phyloP scores from a whole-genome alignment of 1,140 invertebrate species.

The Anastrepha ludens region DNA sequence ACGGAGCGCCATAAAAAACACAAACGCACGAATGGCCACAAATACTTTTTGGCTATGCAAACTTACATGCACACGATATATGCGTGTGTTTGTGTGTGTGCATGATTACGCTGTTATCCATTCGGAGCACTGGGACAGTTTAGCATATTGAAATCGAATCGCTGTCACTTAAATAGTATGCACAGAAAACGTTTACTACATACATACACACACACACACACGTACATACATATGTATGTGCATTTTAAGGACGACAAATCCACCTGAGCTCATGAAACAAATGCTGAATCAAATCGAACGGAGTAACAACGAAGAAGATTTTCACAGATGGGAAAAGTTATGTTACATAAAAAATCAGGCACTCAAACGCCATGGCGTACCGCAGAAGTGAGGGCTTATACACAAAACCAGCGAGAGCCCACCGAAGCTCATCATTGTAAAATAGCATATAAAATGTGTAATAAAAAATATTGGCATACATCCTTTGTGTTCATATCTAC shows the following conservation, averaged over 20 bases:
- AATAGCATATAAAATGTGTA: background rate
- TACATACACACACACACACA: background rate
- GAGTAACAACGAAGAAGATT: background rate
- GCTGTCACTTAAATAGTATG: background rate
- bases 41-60: background rate
- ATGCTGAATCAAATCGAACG: background rate
- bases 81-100: background rate
- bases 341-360: background rate
- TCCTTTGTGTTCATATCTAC: too few species aligned
- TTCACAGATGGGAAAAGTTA: background rate
- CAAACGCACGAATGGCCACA: background rate
- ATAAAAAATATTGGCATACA: background rate
- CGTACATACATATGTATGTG: background rate
- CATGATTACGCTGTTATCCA: background rate
- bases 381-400: background rate
- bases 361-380: background rate
- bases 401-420: background rate
- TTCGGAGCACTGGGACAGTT: background rate
- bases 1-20: background rate
- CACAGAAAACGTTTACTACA: background rate
- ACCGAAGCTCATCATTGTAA: background rate
- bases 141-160: constrained; percentile 31
- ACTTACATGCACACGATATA: background rate
- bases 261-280: background rate
- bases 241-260: background rate